Percentiles rank a stretch among this genome's conserved stretches.
Evolutionary conservation across 2,113 vertebrate genomes (phyloP).

Genomic region (Marcusenius ussheri): DNA sequence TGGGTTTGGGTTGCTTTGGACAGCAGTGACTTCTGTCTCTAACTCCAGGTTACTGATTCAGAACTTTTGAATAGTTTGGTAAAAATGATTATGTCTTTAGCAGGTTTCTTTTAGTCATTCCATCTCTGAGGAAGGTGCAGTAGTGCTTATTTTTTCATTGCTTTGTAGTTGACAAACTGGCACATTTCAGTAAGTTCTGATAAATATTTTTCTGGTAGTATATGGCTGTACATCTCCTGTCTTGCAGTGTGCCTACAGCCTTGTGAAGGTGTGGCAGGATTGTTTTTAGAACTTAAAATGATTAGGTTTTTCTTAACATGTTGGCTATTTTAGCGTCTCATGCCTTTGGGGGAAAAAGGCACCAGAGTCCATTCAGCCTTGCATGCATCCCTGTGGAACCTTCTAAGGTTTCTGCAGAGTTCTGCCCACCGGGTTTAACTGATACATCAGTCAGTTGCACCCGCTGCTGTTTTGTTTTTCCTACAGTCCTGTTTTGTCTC

Average conservation of each 20-base stretch:
- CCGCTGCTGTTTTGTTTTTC: neutral
- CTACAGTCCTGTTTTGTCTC: neutral
- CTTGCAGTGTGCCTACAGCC: neutral
- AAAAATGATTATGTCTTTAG: neutral
- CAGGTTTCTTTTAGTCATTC: neutral
- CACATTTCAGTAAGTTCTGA: neutral
- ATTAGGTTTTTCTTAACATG: neutral
- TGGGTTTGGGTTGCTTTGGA: neutral
- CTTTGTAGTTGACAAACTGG: neutral
- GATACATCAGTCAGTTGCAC: neutral
- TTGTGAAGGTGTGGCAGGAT: neutral
- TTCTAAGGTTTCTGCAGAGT: neutral
- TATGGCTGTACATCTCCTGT: neutral
- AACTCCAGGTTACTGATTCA: neutral
- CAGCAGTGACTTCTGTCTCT: neutral
- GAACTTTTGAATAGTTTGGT: neutral
- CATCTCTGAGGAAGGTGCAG: neutral
- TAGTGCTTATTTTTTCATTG: neutral
- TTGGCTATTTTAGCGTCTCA: neutral
- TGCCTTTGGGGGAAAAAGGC: neutral
- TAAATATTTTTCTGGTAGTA: neutral
- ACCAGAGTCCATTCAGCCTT: neutral
- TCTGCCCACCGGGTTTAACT: neutral
- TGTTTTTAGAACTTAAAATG: neutral
- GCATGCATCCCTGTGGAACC: neutral